Evolutionary conservation across 2,113 vertebrate genomes (phyloP).

Genomic region (Rana temporaria): DNA sequence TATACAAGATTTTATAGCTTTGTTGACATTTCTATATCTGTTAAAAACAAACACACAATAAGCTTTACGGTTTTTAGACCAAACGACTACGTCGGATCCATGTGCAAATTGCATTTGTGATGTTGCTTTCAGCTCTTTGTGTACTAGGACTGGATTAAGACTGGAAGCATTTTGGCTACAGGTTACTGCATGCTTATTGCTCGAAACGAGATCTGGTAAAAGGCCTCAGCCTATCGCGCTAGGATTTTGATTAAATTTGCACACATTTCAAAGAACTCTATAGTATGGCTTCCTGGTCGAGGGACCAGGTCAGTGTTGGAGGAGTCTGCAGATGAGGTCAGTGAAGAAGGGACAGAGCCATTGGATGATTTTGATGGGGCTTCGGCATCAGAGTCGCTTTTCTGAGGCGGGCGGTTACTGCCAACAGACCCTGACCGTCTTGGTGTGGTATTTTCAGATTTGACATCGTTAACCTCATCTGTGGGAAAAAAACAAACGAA

Average conservation of each 20-base stretch:
- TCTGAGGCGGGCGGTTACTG: slow-evolving; percentile 85
- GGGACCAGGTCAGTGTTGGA: slow-evolving; percentile 79
- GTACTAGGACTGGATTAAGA: slow-evolving; percentile 78
- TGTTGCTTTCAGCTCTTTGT: slow-evolving; percentile 77
- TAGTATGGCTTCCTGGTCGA: slow-evolving; percentile 95
- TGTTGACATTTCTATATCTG: slow-evolving; percentile 20
- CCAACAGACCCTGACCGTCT: slow-evolving; percentile 91
- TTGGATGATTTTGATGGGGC: slow-evolving; percentile 80
- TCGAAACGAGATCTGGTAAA: slow-evolving; percentile 84
- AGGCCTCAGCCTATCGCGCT: slow-evolving; percentile 83
- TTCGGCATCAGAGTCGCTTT: slow-evolving; percentile 83
- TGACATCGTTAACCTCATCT: slow-evolving; percentile 92
- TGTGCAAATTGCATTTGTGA: slow-evolving; percentile 72
- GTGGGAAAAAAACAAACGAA: neutral
- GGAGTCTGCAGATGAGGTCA: slow-evolving; percentile 91
- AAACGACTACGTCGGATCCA: slow-evolving; percentile 64
- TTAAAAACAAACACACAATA: slow-evolving; percentile 62
- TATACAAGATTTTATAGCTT: slow-evolving; percentile 27
- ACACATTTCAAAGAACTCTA: slow-evolving; percentile 99
- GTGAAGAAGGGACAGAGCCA: slow-evolving; percentile 86
- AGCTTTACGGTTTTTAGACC: slow-evolving; percentile 63
- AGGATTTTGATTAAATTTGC: slow-evolving; percentile 99
- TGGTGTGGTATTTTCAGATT: slow-evolving; percentile 91
- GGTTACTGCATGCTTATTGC: slow-evolving; percentile 97
- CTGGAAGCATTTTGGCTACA: slow-evolving; percentile 83